Conservation (phyloP, 2,113 vertebrate genomes). For the Calyptommatus sinebrachiatus region DNA sequence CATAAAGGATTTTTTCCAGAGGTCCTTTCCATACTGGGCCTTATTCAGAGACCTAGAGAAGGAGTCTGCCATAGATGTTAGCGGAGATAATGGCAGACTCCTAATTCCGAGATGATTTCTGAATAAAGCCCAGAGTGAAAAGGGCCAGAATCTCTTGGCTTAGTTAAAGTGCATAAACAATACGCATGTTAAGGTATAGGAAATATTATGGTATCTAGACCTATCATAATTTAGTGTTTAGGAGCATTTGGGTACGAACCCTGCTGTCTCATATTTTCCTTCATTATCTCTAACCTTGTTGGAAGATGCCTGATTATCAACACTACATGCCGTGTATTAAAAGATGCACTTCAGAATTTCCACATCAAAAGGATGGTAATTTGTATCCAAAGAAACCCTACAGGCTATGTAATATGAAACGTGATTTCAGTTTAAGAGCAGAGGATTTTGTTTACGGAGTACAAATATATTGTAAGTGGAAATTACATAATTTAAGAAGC, state of each 20-base stretch:
- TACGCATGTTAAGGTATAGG: slow-evolving; percentile 33
- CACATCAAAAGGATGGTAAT: slow-evolving; percentile 18
- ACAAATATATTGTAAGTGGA: slow-evolving; percentile 6
- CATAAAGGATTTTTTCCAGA: no score
- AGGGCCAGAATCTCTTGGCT: no score
- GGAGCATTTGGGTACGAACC: slow-evolving; percentile 11
- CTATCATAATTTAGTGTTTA: neutral
- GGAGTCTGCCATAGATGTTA: no score
- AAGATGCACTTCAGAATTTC: slow-evolving; percentile 7
- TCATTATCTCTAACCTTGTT: slow-evolving; percentile 34
- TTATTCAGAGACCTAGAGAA: no score
- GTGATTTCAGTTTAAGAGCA: neutral
- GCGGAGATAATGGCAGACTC: no score
- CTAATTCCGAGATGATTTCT: no score
- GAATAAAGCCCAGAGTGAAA: no score
- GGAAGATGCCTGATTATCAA: slow-evolving; percentile 27
- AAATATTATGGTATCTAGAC: slow-evolving; percentile 20
- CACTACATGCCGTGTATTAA: slow-evolving; percentile 24
- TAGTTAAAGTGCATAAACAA: slow-evolving; percentile 5
- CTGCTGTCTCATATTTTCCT: slow-evolving; percentile 14
- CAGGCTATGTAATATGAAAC: neutral
- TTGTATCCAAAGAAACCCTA: slow-evolving; percentile 6
- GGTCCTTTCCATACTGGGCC: no score
- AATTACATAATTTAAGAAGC: slow-evolving; percentile 27
- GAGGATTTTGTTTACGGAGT: neutral